phyloP scores from a whole-genome alignment of 2,113 vertebrate species.

The Bos javanicus region DNA sequence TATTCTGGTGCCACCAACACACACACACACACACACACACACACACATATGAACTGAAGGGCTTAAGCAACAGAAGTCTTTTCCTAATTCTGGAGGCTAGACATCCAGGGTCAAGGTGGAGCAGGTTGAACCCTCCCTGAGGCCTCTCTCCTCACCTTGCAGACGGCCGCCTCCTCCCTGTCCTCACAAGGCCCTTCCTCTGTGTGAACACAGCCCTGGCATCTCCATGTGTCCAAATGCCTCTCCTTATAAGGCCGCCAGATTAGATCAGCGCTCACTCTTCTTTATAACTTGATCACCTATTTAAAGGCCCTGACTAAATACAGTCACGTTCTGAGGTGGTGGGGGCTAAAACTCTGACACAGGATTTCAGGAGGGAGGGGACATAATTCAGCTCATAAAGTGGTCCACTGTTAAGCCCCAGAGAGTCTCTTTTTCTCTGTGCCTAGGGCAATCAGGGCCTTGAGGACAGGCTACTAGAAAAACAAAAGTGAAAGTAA shows the following conservation, averaged over 20 bases:
- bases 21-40: not conserved
- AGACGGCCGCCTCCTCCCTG: not conserved
- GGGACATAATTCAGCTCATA: not conserved
- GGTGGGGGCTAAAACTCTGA: not conserved
- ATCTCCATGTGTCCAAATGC: not conserved
- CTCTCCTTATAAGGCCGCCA: not conserved
- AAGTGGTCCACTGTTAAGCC: not conserved
- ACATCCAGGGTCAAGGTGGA: not conserved
- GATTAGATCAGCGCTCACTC: not conserved
- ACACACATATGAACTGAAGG: not conserved
- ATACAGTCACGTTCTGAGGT: not conserved
- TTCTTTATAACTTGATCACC: not conserved
- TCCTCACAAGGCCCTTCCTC: not conserved
- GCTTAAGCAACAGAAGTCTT: not conserved
- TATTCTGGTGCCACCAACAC: not conserved
- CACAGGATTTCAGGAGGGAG: fast-evolving
- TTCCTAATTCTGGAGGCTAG: not conserved
- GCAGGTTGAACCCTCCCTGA: no score
- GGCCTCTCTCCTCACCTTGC: not conserved
- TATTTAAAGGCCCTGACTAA: not conserved
- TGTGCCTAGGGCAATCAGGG: not conserved
- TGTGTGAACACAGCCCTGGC: not conserved
- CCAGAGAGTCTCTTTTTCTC: not conserved
- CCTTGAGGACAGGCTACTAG: not conserved
- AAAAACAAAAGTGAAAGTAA: not conserved